Conservation (phyloP, 1,140 invertebrate species). For the Metaphire vulgaris region DNA sequence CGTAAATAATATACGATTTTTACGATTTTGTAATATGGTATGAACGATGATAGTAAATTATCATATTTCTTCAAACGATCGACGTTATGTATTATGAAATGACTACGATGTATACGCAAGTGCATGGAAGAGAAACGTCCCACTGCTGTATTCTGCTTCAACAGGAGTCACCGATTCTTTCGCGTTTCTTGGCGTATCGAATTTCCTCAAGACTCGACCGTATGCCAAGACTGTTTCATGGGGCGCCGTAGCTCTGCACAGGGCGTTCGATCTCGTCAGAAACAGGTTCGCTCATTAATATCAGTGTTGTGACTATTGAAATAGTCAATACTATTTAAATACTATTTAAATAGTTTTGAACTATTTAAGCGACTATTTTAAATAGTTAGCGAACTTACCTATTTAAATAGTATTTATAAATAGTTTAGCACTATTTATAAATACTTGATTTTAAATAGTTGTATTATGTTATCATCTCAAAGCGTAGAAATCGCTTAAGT, state of each 20-base stretch:
- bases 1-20: neutral
- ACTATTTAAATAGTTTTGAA: too few relatives aligned
- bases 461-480: too few relatives aligned
- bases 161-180: neutral
- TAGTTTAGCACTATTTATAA: too few relatives aligned
- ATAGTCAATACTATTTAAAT: too few relatives aligned
- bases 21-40: neutral
- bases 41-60: neutral
- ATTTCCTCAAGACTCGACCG: slow-evolving; percentile 7
- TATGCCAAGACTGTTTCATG: neutral
- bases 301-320: too few relatives aligned
- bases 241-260: neutral
- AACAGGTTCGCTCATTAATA: too few relatives aligned
- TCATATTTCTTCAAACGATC: neutral
- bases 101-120: neutral
- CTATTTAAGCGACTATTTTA: too few relatives aligned
- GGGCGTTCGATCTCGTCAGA: neutral
- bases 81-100: neutral
- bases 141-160: neutral
- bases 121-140: neutral
- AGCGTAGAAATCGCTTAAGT: too few relatives aligned
- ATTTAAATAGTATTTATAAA: too few relatives aligned
- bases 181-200: slow-evolving; percentile 1
- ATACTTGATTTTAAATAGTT: too few relatives aligned
- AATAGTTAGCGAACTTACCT: too few relatives aligned